Evolutionary conservation across 2,113 vertebrate genomes (phyloP), one percentile per base, ranked within the genome.

Genomic region (Oxygymnocypris stewartii): DNA sequence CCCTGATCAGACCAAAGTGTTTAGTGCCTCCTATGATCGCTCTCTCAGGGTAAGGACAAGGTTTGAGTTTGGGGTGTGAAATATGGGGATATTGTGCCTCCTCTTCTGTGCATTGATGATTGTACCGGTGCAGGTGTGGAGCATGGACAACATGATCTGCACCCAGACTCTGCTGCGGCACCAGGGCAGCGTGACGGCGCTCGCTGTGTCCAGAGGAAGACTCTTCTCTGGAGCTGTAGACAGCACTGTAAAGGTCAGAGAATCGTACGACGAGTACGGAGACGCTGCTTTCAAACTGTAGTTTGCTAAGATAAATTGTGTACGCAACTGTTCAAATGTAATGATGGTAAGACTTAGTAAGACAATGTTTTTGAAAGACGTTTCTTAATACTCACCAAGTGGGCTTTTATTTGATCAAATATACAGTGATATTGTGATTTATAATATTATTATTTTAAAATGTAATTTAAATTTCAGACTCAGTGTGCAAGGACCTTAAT

Each of bases 71-170:
- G 59, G 1, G 28, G 31, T 31, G 20, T 75, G 59, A 61, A 23
- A 65, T 74, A 35, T 2, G 20, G 80, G n/a, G 4, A 28, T 84
- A 31, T 79, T 67, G n/a, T 77, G 44, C 51, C 49, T 16, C 35
- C 79, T 78, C 20, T 51, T 59, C 18, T n/a, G 11, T 51, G 63
- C 8, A 59, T 3, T 40, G 28, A 16, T 28, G 42, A 23, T 65
- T n/a, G 37, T 85, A 49, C 84, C 13, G 44, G n/a, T 87, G 3
- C 71, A 99, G 97, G 98, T 99, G 91, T 99, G 98, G 98, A 99
- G 98, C 92, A 99, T 99, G 98, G 98, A 99, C 93, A 99, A 99
- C 95, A 99, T 99, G 98, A 99, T 99, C 94, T 99, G 98, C 87
- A 99, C 98, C 0, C 98, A 99, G 96, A 99, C 98, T 0, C 95